Base-by-base conservation (phyloP, 2,888 invertebrate species). In the Antitype chi region DNA sequence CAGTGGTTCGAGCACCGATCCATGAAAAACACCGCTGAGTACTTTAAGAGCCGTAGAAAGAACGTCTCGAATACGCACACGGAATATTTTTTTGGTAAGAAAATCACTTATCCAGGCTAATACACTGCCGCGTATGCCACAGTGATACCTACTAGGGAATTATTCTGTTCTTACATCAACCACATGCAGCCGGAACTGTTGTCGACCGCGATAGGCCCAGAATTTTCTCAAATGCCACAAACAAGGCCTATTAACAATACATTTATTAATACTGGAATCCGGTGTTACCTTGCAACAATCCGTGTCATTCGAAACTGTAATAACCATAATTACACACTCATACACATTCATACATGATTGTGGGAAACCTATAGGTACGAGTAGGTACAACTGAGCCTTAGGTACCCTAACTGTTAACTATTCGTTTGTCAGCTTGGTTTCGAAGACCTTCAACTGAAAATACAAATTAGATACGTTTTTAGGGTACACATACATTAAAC, bases 141-240 rank as follows among this genome's bases (percentile, higher is more conserved):
- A 38, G 38, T 38, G 38, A 38, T 38, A 38, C 3, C 43, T 64
- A 25, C 64, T n/a, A 17, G 1, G 17, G 9, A 20, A 43, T 11
- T 5, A 17, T 43, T 43, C 3, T 64, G 25, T 64, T 25, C 17
- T 25, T 13, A 23, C n/a, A 11, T 11, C 11, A 43, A 43, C 0
- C 25, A 47, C 20, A 47, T 25, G 43, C 64, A 25, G 43, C n/a
- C 28, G 72, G 43, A 55, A 55, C 47, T 55, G n/a, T 28, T 17
- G 32, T 4, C 20, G 49, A 7, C 9, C 32, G 49, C 25, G 15
- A 25, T 28, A 38, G 23, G 1, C 23, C 15, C 73, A 73, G 47
- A 73, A 7, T n/a, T 20, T n/a, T 53, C 62, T 53, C 43, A 74
- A 53, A 53, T 62, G 74, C 43, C 43, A 74, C 43, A 52, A 60